Base-by-base conservation (phyloP, 1,140 invertebrate species). In the Bombus polaris region DNA sequence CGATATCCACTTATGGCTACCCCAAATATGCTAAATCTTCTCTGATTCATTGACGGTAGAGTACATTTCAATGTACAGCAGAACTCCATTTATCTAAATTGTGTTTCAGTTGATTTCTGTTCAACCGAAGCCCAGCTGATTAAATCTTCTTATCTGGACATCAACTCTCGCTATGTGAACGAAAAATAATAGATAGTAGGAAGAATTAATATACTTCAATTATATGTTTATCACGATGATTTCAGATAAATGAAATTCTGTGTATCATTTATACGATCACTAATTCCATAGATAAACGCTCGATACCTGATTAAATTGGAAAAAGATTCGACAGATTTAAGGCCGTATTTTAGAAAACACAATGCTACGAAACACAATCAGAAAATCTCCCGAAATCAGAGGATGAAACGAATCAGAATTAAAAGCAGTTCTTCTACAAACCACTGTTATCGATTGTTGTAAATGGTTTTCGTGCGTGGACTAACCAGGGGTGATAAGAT, bases 401-500 rank as follows among this genome's bases (percentile, higher is more conserved):
- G 57, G 10, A 59, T 28, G 3, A 4, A 62, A 5, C 1, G 59
- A n/a, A n/a, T 13, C 28, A n/a, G 53, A 22, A 18, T 42, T 35
- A 44, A 25, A 10, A n/a, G 4, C 25, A 44, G 35, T n/a, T n/a
- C n/a, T n/a, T n/a, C 32, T 2, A n/a, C 9, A 6, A 13, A 28
- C 0, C 0, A 13, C 35, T 28, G 4, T 15, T n/a, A 62, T 62
- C n/a, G 25, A 25, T 71, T 22, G 5, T 53, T 53, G 6, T 71
- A 57, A 37, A 79, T 9, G 0, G 10, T 37, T 8, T 72, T 9
- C n/a, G 12, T 44, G 3, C 12, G 18, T 9, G 28, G 22, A 73
- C 84, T 82, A 78, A 88, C 87, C 88, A 37, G 91, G 88, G 9
- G 71, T 15, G 15, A 85, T 70, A 13, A 92, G 75, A 15, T 90